Conservation (phyloP, 2,888 invertebrate species). For the Gymnoscelis rufifasciata region DNA sequence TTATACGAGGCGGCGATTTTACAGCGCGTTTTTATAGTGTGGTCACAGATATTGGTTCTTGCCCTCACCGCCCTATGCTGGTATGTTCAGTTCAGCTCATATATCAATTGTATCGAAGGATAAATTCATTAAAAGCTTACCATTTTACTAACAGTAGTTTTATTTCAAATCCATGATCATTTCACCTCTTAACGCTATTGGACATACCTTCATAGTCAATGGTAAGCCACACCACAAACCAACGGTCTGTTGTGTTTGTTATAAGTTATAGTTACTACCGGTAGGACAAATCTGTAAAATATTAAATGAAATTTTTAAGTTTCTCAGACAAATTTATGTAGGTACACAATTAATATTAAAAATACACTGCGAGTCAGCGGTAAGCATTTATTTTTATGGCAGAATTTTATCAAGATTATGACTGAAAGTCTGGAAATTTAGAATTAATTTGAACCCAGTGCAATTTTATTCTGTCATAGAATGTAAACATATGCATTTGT, state of each 20-base stretch:
- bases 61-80: conserved; percentile 52
- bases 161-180: conserved; percentile 53
- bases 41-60: conserved; percentile 30
- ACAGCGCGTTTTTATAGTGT: conserved; percentile 25
- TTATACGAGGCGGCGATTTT: conserved; percentile 14
- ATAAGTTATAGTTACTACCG: conserved; percentile 25
- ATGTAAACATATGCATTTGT: conserved; percentile 44
- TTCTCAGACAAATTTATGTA: conserved; percentile 38
- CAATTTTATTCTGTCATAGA: conserved; percentile 54
- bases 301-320: conserved; percentile 38
- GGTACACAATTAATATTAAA: conserved; percentile 21
- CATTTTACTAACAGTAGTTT: conserved; percentile 66
- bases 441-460: conserved; percentile 37
- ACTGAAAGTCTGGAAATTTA: conserved; percentile 15
- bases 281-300: conserved; percentile 50
- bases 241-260: conserved; percentile 22
- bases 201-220: conserved; percentile 68
- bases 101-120: conserved; percentile 45
- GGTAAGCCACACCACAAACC: conserved; percentile 31
- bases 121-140: conserved; percentile 70
- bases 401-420: conserved; percentile 47
- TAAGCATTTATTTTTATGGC: conserved; percentile 65
- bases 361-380: conserved; percentile 9
- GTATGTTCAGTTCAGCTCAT: conserved; percentile 64
- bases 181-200: conserved; percentile 41